Evolutionary conservation across 2,113 vertebrate genomes (phyloP).

Genomic region (Dendrocopos noguchii): DNA sequence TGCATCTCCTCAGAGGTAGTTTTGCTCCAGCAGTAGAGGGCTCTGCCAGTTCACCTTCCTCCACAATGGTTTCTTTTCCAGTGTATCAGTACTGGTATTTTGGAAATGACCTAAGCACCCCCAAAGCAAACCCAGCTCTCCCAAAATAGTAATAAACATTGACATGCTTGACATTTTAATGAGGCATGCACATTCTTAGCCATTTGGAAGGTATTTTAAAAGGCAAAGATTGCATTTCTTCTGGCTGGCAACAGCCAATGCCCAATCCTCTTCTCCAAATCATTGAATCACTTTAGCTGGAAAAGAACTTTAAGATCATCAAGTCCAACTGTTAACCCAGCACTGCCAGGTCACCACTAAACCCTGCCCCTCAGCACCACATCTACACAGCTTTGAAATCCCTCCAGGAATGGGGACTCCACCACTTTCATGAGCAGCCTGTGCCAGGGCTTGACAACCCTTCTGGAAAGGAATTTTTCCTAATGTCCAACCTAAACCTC

Average conservation of each 20-base stretch:
- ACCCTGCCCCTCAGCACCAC: too few species aligned
- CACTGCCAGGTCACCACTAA: too few species aligned
- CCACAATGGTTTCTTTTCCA: not conserved
- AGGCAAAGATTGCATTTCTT: not conserved
- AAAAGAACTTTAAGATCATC: too few species aligned
- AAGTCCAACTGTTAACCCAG: too few species aligned
- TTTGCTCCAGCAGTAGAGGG: not conserved
- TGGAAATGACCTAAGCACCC: not conserved
- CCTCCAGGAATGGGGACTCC: too few species aligned
- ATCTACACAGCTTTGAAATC: too few species aligned
- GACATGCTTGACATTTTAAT: not conserved
- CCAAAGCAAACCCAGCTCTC: not conserved
- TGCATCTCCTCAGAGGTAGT: not conserved
- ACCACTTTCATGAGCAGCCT: too few species aligned
- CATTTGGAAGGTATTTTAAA: not conserved
- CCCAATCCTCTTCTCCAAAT: not conserved
- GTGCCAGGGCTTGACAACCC: too few species aligned
- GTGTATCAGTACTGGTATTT: not conserved
- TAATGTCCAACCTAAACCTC: too few species aligned
- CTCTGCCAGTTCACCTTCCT: not conserved
- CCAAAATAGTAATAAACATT: not conserved
- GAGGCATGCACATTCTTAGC: rapidly evolving
- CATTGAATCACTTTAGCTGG: too few species aligned
- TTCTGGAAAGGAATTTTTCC: too few species aligned
- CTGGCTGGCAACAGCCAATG: rapidly evolving